Evolutionary conservation across 2,113 vertebrate species (phyloP).

Genomic region (Microcebus murinus): DNA sequence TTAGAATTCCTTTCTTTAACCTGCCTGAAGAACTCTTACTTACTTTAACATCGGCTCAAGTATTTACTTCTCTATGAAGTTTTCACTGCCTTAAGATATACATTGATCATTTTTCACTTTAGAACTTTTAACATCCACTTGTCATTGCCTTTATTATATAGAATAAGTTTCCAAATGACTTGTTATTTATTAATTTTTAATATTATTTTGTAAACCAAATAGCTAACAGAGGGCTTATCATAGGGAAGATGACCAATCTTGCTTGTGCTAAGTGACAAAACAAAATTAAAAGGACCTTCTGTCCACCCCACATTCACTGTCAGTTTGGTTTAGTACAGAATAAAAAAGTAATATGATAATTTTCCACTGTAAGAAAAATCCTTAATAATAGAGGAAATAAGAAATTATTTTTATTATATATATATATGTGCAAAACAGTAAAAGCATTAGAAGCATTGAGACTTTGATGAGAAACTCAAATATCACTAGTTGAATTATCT

Average conservation of each 20-base stretch:
- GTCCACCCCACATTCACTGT: neutral
- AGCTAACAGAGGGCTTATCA: neutral
- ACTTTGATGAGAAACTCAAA: conserved; percentile 4
- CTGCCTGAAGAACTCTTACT: neutral
- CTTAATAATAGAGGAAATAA: neutral
- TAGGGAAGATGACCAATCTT: neutral
- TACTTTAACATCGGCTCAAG: neutral
- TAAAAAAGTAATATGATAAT: neutral
- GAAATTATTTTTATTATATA: neutral
- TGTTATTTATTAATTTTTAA: neutral
- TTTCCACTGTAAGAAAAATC: neutral
- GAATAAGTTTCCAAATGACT: neutral
- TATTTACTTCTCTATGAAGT: neutral
- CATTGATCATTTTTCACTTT: neutral
- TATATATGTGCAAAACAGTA: neutral
- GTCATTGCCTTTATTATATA: neutral
- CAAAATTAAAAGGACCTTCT: neutral
- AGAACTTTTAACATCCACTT: neutral
- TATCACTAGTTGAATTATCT: neutral
- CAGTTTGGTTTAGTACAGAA: neutral
- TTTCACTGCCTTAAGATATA: neutral
- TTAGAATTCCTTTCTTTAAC: neutral
- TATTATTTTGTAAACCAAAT: conserved; percentile 23
- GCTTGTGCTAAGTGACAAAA: neutral
- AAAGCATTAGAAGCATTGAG: neutral